Evolutionary conservation across 2,797 vertebrate species (phyloP).

Genomic region (Cirrhinus molitorella): DNA sequence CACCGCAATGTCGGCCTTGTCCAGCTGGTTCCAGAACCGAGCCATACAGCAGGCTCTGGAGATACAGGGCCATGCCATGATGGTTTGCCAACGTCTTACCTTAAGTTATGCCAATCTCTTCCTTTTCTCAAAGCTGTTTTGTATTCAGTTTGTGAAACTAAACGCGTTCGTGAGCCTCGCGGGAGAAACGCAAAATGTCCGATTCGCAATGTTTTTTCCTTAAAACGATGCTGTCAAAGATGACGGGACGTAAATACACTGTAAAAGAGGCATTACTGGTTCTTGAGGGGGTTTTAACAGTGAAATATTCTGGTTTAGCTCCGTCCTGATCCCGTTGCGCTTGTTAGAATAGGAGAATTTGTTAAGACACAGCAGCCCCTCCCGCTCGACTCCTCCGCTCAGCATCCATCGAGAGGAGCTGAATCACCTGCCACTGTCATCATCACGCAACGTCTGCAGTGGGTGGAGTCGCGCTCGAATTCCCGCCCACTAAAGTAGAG

Average conservation of each 20-base stretch:
- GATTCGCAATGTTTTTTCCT: slow-evolving; percentile 46
- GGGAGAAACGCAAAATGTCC: slow-evolving; percentile 69
- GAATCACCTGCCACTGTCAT: slow-evolving; percentile 75
- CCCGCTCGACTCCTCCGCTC: slow-evolving; percentile 68
- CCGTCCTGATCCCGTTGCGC: slow-evolving; percentile 61
- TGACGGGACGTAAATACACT: slow-evolving; percentile 61
- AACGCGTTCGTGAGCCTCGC: slow-evolving; percentile 24
- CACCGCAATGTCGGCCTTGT: slow-evolving; percentile 96
- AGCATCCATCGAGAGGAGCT: slow-evolving; percentile 72
- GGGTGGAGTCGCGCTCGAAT: slow-evolving; percentile 6
- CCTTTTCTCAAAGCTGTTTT: slow-evolving; percentile 11
- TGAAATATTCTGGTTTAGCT: slow-evolving; percentile 40
- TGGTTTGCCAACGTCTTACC: slow-evolving; percentile 48
- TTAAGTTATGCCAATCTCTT: neutral
- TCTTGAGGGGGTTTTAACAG: neutral
- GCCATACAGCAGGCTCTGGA: slow-evolving; percentile 97
- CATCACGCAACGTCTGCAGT: slow-evolving; percentile 58
- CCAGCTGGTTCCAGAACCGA: slow-evolving; percentile 97
- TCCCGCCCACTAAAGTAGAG: slow-evolving; percentile 21
- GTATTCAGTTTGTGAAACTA: slow-evolving; percentile 9
- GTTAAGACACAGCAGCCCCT: slow-evolving; percentile 75
- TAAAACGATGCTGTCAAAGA: slow-evolving; percentile 42
- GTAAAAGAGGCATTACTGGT: slow-evolving; percentile 11
- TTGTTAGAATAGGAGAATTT: slow-evolving; percentile 62
- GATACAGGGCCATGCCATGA: slow-evolving; percentile 99